These are phyloP conservation scores for Chrysopilus asiliformis DNA, from an alignment of 2,888 invertebrate genomes.

Conservation along the genomic window DNA sequence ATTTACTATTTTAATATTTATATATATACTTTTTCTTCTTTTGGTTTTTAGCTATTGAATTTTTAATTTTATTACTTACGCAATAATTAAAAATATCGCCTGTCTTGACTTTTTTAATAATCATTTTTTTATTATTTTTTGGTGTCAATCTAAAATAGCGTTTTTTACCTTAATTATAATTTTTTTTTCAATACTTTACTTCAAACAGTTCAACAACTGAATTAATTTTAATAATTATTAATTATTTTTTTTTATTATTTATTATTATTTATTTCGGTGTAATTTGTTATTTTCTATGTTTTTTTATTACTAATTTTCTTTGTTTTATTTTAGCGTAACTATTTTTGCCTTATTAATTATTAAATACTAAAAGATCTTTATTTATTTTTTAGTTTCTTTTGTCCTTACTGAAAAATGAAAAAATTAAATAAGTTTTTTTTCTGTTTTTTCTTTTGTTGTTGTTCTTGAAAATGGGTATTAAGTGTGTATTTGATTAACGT, in stretches of 20 bases:
- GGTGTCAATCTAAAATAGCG: slow-evolving; percentile 15
- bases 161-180: slow-evolving; percentile 10
- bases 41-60: slow-evolving; percentile 6
- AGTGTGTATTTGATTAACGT: no score
- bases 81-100: slow-evolving; percentile 3
- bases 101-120: neutral
- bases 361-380: slow-evolving; percentile 16
- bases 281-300: slow-evolving; percentile 16
- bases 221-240: slow-evolving; percentile 7
- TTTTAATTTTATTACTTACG: slow-evolving; percentile 4
- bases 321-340: slow-evolving; percentile 14
- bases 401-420: slow-evolving; percentile 4
- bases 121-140: slow-evolving; percentile 7
- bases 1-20: slow-evolving; percentile 6
- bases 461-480: no score
- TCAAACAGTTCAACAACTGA: slow-evolving; percentile 7
- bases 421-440: no score
- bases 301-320: slow-evolving; percentile 13
- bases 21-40: slow-evolving; percentile 5
- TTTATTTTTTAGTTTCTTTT: slow-evolving; percentile 7
- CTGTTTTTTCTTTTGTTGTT: slow-evolving; percentile 13
- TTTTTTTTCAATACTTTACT: slow-evolving; percentile 12
- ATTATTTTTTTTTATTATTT: slow-evolving; percentile 8
- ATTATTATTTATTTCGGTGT: slow-evolving; percentile 17
- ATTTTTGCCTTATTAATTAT: slow-evolving; percentile 9